Evolutionary conservation across 2,113 vertebrate genomes (phyloP).

Genomic region (Corynorhinus townsendii): DNA sequence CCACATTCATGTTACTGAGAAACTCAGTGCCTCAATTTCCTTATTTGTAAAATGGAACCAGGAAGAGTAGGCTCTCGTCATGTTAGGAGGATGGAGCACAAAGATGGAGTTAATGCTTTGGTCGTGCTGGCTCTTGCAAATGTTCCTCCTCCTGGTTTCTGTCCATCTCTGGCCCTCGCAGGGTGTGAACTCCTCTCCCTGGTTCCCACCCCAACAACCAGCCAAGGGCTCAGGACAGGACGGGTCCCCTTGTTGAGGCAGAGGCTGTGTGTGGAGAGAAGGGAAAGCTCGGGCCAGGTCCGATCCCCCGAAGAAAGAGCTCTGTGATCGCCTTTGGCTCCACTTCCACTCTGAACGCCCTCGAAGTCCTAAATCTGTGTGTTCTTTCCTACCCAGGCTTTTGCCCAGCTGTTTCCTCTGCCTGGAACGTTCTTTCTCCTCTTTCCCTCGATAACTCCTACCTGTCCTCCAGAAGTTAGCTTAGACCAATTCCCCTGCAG

Average conservation of each 20-base stretch:
- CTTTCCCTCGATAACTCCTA: background rate
- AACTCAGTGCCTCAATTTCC: background rate
- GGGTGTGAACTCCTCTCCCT: background rate
- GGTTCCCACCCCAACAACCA: background rate
- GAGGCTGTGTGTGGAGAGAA: background rate
- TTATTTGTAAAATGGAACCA: background rate
- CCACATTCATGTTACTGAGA: background rate
- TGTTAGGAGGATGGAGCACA: background rate
- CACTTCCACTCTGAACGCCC: background rate
- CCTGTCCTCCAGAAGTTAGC: background rate
- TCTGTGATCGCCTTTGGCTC: accelerated
- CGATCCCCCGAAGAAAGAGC: background rate
- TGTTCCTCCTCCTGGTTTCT: background rate
- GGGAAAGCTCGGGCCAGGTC: background rate
- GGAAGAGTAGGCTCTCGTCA: background rate
- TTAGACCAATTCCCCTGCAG: background rate
- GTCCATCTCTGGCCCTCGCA: background rate
- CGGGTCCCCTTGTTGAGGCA: background rate
- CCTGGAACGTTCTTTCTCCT: background rate
- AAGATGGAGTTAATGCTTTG: background rate
- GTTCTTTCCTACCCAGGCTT: background rate
- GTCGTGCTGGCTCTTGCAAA: background rate
- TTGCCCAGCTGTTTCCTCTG: background rate
- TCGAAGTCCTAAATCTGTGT: background rate
- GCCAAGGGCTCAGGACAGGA: background rate